Base-by-base conservation (phyloP, 2,888 invertebrate species). In the Heterodera filipjevi region DNA sequence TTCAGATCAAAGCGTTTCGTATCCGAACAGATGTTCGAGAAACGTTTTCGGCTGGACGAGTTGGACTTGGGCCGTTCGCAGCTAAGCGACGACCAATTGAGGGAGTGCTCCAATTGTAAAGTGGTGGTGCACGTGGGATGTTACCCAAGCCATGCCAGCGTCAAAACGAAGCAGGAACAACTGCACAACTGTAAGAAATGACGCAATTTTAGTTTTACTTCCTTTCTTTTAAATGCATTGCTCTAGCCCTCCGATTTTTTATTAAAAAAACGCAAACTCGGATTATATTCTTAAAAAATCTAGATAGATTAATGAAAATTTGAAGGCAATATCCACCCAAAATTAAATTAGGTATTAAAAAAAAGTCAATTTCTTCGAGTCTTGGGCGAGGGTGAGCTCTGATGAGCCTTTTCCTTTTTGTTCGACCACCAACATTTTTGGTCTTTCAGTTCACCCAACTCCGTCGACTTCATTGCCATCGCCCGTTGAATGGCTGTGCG, bases 51-150 rank as follows among this genome's bases (percentile, higher is more conserved):
- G 19, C 53, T 71, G 44, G 71, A 81, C 27, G 46, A n/a, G 22
- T 32, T 75, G 22, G 59, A 64, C 19, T 30, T 32, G 66, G 68
- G 68, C 10, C 27, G 59, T 19, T 22, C 59, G 27, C 46, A 35
- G n/a, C 59, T 59, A 33, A 59, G 19, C 12, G 81, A 83, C 14
- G 90, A 90, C 77, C 86, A 87, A 35, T 89, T 93, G 39, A 84
- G 92, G 16, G 90, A 90, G n/a, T 93, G 93, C 86, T 87, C 90
- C 49, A 90, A 90, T 68, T 82, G 82, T 59, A 59, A 35, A 30
- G 77, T 82, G 59, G 82, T 82, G 22, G 82, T 82, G 14, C 82
- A 82, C 30, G 49, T 27, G 19, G 32, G 44, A 30, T 82, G 82
- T 49, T 82, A 82, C 32, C 71, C 77, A 35, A 66, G 33, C 16